Evolutionary conservation across 2,888 invertebrate species (phyloP).

Genomic region (Timema cristinae): DNA sequence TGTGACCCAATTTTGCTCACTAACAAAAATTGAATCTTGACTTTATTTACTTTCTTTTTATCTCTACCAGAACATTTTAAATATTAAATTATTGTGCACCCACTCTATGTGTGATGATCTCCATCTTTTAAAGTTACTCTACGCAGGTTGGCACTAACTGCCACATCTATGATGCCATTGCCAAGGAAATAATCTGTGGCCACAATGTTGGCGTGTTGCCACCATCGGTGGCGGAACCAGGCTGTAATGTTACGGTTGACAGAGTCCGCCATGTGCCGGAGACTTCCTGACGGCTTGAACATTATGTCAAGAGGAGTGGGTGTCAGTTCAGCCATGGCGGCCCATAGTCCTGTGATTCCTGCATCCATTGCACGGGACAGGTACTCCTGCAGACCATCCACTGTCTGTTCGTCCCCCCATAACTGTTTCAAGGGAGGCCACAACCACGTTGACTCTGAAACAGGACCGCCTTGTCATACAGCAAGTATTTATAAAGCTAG

Average conservation of each 20-base stretch:
- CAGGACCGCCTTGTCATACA: too few species aligned
- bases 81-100: too few species aligned
- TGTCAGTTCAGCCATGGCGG: constrained; percentile 52
- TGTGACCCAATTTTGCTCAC: too few species aligned
- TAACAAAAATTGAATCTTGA: too few species aligned
- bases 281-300: constrained; percentile 43
- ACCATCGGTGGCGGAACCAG: constrained; percentile 45
- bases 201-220: constrained; percentile 47
- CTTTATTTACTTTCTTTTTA: too few species aligned
- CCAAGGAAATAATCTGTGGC: constrained; percentile 51
- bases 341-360: constrained; percentile 39
- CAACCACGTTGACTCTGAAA: constrained; percentile 55
- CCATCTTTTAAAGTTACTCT: constrained; percentile 2
- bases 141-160: constrained; percentile 45
- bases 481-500: too few species aligned
- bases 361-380: constrained; percentile 25
- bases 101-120: too few species aligned
- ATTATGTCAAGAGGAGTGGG: constrained; percentile 45
- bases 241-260: constrained; percentile 46
- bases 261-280: constrained; percentile 46
- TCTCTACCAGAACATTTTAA: too few species aligned
- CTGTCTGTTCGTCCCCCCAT: constrained; percentile 55
- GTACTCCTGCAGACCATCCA: constrained; percentile 43
- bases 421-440: constrained; percentile 61
- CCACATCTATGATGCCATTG: constrained; percentile 48